Percentiles rank a stretch among this genome's conserved stretches.
phyloP scores from a whole-genome alignment of 1,140 invertebrate genomes.

The Euwallacea similis region DNA sequence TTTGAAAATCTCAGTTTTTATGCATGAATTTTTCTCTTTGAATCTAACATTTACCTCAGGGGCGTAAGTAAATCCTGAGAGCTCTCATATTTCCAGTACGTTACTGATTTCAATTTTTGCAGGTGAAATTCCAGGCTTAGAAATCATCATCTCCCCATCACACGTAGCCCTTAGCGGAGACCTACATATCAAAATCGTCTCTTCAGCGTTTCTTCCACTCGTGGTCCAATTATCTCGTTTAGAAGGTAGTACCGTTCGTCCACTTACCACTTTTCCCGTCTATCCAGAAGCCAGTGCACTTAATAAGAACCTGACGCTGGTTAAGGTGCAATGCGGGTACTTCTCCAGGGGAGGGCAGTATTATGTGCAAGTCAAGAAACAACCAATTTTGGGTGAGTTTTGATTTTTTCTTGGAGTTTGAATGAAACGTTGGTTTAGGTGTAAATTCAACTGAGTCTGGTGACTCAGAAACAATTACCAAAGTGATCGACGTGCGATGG shows the following conservation, averaged over 20 bases:
- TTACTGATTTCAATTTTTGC: not conserved
- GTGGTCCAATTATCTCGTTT: slow-evolving; percentile 55
- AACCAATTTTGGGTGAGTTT: slow-evolving; percentile 49
- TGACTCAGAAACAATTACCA: slow-evolving; percentile 55
- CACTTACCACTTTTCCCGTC: slow-evolving; percentile 51
- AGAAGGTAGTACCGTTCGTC: slow-evolving; percentile 47
- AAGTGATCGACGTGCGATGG: slow-evolving; percentile 76
- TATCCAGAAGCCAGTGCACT: slow-evolving; percentile 49
- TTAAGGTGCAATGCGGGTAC: slow-evolving; percentile 69
- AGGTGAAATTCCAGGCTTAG: slow-evolving; percentile 51
- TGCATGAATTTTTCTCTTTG: too few species aligned
- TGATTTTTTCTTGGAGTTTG: too few species aligned
- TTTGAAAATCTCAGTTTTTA: too few species aligned
- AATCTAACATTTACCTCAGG: too few species aligned
- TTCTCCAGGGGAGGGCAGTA: slow-evolving; percentile 66
- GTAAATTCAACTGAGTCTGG: slow-evolving; percentile 20
- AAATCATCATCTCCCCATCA: slow-evolving; percentile 60
- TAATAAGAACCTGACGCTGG: slow-evolving; percentile 49
- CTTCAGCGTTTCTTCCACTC: slow-evolving; percentile 49
- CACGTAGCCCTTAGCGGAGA: slow-evolving; percentile 69
- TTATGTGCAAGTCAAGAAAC: slow-evolving; percentile 54
- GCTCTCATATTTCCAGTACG: not conserved
- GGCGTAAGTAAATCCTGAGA: not conserved
- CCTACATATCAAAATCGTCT: slow-evolving; percentile 60
- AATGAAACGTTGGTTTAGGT: not conserved